phyloP scores from a whole-genome alignment of 2,797 vertebrate genomes.

The Champsocephalus gunnari region DNA sequence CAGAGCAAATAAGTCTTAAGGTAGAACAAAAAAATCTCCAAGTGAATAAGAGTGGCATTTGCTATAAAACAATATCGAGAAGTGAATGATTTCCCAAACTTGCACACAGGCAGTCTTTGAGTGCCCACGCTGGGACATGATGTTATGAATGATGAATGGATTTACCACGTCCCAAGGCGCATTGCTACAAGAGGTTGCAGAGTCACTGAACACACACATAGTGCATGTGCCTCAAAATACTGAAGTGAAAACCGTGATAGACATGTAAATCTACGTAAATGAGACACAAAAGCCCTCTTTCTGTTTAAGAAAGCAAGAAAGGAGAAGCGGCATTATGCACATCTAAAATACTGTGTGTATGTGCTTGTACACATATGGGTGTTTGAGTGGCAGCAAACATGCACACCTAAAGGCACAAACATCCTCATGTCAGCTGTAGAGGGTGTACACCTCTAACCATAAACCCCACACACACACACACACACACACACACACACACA shows the following conservation, averaged over 20 bases:
- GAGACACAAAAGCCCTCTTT: neutral
- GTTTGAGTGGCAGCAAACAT: slow-evolving; percentile 31
- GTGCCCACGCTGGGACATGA: slow-evolving; percentile 41
- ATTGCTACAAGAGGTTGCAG: slow-evolving; percentile 41
- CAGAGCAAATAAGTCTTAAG: slow-evolving; percentile 35
- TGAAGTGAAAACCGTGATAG: slow-evolving; percentile 15
- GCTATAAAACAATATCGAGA: slow-evolving; percentile 56
- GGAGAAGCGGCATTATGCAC: slow-evolving; percentile 23
- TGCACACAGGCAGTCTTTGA: slow-evolving; percentile 49
- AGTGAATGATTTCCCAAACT: slow-evolving; percentile 54
- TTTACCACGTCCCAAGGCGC: slow-evolving; percentile 37
- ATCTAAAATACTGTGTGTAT: neutral
- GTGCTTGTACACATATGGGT: slow-evolving; percentile 16
- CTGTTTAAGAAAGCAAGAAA: slow-evolving; percentile 26
- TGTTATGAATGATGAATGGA: slow-evolving; percentile 61
- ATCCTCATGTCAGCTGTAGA: slow-evolving; percentile 56
- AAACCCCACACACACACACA: slow-evolving; percentile 68
- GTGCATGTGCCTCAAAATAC: slow-evolving; percentile 13
- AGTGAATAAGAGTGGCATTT: slow-evolving; percentile 48
- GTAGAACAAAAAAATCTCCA: slow-evolving; percentile 12
- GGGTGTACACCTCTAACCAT: slow-evolving; percentile 67
- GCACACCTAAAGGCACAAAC: slow-evolving; percentile 13
- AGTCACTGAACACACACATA: slow-evolving; percentile 46
- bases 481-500: slow-evolving; percentile 35
- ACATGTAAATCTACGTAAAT: slow-evolving; percentile 10